A percentile compares a stretch with the other conserved stretches of the same genome.
Evolutionary conservation across 2,113 vertebrate species (phyloP).

Genomic region (Hirundichthys speculiger): DNA sequence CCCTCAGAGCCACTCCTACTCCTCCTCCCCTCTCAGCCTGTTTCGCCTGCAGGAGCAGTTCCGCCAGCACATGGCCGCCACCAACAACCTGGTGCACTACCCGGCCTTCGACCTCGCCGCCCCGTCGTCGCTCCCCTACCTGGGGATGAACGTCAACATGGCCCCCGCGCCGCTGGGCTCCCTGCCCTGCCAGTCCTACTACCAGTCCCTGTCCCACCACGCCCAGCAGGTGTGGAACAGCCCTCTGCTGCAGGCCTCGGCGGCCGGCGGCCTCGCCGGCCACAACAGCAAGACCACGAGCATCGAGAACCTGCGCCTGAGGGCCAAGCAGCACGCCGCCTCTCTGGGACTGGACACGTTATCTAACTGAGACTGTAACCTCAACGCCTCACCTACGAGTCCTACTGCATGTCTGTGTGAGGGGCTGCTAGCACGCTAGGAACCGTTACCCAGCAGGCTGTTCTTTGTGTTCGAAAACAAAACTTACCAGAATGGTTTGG

Average conservation of each 20-base stretch:
- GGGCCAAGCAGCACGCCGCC: slow-evolving; percentile 96
- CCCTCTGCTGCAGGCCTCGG: slow-evolving; percentile 90
- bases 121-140: slow-evolving; percentile 91
- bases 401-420: slow-evolving; percentile 29
- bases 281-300: slow-evolving; percentile 99
- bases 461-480: slow-evolving; percentile 22
- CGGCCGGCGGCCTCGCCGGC: slow-evolving; percentile 79
- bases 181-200: slow-evolving; percentile 97
- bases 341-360: slow-evolving; percentile 96
- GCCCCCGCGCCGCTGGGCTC: slow-evolving; percentile 88
- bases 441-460: slow-evolving; percentile 2
- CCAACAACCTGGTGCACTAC: slow-evolving; percentile 98
- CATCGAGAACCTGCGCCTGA: slow-evolving; percentile 96
- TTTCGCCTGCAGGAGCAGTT: slow-evolving; percentile 99
- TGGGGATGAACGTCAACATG: slow-evolving; percentile 97
- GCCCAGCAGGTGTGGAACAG: slow-evolving; percentile 97
- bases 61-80: slow-evolving; percentile 98
- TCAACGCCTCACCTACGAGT: neutral
- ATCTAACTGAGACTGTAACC: slow-evolving; percentile 85
- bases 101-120: slow-evolving; percentile 94
- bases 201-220: slow-evolving; percentile 94
- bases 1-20: slow-evolving; percentile 93
- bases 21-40: slow-evolving; percentile 96
- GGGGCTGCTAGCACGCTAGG: too few relatives aligned
- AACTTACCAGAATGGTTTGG: slow-evolving; percentile 28